A percentile compares a stretch with the other conserved stretches of the same genome.
These are phyloP conservation scores for Pseudochromis fuscus DNA, from an alignment of 2,797 vertebrate species.

Conservation along the genomic window DNA sequence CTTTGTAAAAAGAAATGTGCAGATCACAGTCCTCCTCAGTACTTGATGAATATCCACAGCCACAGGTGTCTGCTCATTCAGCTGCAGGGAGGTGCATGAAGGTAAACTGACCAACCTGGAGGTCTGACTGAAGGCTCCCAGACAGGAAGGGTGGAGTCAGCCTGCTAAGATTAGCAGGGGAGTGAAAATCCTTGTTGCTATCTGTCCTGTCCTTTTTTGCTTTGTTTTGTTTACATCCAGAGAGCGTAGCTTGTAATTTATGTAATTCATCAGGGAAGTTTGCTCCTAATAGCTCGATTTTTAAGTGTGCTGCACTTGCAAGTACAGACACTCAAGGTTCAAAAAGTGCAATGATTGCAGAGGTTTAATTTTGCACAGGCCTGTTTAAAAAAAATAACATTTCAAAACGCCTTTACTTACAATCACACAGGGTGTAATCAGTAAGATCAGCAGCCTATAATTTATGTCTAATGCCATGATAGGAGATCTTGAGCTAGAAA, in stretches of 20 bases:
- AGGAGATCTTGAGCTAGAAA: background rate
- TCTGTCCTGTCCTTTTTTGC: background rate
- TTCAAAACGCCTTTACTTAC: background rate
- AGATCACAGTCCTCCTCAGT: slow-evolving; percentile 38
- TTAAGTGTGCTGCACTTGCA: background rate
- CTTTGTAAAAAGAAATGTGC: slow-evolving; percentile 25
- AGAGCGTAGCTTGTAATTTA: background rate
- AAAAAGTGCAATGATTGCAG: background rate
- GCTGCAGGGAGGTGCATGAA: slow-evolving; percentile 58
- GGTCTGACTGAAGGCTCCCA: slow-evolving; percentile 68
- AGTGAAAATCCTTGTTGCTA: slow-evolving; percentile 60
- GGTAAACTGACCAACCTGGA: slow-evolving; percentile 72
- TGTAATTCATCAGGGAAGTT: background rate
- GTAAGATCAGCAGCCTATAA: background rate
- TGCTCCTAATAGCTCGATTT: background rate
- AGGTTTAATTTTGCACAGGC: slow-evolving; percentile 1
- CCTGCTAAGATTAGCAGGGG: slow-evolving; percentile 75
- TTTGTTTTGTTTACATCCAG: slow-evolving; percentile 42
- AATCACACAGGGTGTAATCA: background rate
- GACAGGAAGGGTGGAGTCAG: slow-evolving; percentile 83
- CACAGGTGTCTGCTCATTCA: slow-evolving; percentile 55
- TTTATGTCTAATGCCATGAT: slow-evolving; percentile 1
- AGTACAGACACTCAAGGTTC: too few species aligned
- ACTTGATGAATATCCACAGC: slow-evolving; percentile 59
- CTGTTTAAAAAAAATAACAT: background rate